Conservation (phyloP, 2,888 invertebrate genomes). For the Hydrotaea cyrtoneurina region DNA sequence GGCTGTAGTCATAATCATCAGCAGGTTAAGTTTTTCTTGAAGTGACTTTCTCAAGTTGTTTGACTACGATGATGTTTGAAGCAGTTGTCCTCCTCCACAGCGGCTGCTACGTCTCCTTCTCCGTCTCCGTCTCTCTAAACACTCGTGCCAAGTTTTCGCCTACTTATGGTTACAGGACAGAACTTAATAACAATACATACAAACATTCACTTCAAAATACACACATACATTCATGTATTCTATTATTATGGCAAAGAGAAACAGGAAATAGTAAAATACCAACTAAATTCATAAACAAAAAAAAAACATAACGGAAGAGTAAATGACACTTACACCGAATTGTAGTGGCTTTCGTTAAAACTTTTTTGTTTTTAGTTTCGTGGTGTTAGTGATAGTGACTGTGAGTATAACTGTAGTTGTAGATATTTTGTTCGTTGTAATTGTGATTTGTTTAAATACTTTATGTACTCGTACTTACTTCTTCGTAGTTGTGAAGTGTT, state of each 20-base stretch:
- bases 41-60: conserved; percentile 45
- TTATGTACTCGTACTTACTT: conserved; percentile 16
- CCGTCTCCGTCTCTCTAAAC: neutral
- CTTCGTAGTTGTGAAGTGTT: conserved; percentile 24
- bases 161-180: conserved; percentile 24
- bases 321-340: neutral
- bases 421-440: neutral
- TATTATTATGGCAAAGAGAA: conserved; percentile 13
- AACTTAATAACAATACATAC: conserved; percentile 2
- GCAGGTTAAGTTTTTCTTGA: conserved; percentile 58
- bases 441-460: conserved; percentile 36
- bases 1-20: conserved; percentile 55
- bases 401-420: neutral
- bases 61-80: conserved; percentile 22
- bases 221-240: neutral
- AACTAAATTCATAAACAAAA: conserved; percentile 7
- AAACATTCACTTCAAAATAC: neutral
- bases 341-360: neutral
- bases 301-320: conserved; percentile 8
- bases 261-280: conserved; percentile 9
- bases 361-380: neutral
- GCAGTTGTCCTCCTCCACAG: neutral
- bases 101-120: neutral
- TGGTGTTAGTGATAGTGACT: neutral
- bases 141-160: conserved; percentile 12